phyloP scores from a whole-genome alignment of 2,113 vertebrate species.

The Rhombomys opimus region DNA sequence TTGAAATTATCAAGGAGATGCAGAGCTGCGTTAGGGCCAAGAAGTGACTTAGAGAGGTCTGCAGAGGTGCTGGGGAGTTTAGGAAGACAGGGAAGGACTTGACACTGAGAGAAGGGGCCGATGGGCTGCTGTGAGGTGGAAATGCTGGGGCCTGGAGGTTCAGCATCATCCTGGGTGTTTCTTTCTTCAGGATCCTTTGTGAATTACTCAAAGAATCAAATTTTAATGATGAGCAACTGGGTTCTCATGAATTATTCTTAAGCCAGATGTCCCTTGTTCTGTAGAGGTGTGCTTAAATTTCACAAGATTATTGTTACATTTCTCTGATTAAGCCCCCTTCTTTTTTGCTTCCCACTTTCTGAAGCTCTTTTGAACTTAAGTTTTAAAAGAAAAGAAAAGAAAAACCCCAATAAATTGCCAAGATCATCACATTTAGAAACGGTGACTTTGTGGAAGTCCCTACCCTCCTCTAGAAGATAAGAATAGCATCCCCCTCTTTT shows the following conservation, averaged over 20 bases:
- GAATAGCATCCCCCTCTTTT: neutral
- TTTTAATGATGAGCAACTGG: constrained; percentile 61
- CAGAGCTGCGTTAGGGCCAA: neutral
- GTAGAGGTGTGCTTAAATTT: constrained; percentile 35
- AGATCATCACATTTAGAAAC: neutral
- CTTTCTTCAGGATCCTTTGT: constrained; percentile 23
- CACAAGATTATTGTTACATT: neutral
- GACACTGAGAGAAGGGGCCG: rapidly evolving
- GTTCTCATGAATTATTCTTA: constrained; percentile 59
- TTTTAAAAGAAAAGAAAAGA: neutral
- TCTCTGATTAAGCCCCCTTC: constrained; percentile 10
- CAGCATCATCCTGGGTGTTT: constrained; percentile 13
- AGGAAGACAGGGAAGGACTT: neutral
- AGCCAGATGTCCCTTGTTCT: constrained; percentile 52
- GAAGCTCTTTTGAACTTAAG: constrained; percentile 5
- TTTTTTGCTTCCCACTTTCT: constrained; percentile 36
- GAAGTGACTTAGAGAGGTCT: neutral
- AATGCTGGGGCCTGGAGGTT: neutral
- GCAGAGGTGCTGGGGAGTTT: neutral
- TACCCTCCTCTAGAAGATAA: neutral
- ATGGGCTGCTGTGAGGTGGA: rapidly evolving
- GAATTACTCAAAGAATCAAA: constrained; percentile 51
- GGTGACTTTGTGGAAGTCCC: neutral
- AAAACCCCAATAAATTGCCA: neutral
- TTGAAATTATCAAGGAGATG: neutral